Evolutionary conservation across 2,888 invertebrate species (phyloP).

Genomic region (Horisme vitalbata): DNA sequence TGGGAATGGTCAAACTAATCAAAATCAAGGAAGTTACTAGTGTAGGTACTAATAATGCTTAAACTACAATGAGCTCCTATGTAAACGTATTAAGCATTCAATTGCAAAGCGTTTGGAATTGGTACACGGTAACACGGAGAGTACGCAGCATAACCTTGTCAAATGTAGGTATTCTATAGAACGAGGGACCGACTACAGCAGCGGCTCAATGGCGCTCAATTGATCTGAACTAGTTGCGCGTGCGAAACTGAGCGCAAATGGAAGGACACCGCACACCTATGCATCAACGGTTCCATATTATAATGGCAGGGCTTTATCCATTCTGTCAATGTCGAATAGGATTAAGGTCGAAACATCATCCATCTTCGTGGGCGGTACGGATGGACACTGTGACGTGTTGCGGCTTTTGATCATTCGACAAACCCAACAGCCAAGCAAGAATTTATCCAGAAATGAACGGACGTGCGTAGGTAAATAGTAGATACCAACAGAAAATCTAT

Average conservation of each 20-base stretch:
- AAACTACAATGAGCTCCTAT: conserved; percentile 13
- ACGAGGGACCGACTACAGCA: conserved; percentile 58
- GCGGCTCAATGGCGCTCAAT: conserved; percentile 77
- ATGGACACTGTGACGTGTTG: conserved; percentile 25
- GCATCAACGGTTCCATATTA: conserved; percentile 37
- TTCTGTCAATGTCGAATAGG: conserved; percentile 28
- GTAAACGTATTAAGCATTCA: conserved; percentile 37
- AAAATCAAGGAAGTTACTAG: conserved; percentile 4
- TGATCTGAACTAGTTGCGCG: conserved; percentile 75
- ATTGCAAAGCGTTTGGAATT: conserved; percentile 37
- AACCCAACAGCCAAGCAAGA: conserved; percentile 17
- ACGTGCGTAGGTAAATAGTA: too few relatives aligned
- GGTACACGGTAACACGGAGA: conserved; percentile 48
- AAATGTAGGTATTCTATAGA: conserved; percentile 55
- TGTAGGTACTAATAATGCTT: conserved; percentile 7
- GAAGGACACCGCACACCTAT: conserved; percentile 55
- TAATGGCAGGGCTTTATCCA: conserved; percentile 30
- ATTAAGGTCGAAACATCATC: conserved; percentile 29
- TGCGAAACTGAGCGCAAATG: conserved; percentile 64
- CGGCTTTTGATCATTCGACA: conserved; percentile 18
- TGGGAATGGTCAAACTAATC: background rate
- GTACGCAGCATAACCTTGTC: conserved; percentile 68
- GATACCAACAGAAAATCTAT: conserved; percentile 36
- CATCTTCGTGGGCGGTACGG: conserved; percentile 27
- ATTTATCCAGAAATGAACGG: conserved; percentile 24